Base-by-base conservation (phyloP, 2,113 vertebrate species). In the Neodontobutis hainanensis region DNA sequence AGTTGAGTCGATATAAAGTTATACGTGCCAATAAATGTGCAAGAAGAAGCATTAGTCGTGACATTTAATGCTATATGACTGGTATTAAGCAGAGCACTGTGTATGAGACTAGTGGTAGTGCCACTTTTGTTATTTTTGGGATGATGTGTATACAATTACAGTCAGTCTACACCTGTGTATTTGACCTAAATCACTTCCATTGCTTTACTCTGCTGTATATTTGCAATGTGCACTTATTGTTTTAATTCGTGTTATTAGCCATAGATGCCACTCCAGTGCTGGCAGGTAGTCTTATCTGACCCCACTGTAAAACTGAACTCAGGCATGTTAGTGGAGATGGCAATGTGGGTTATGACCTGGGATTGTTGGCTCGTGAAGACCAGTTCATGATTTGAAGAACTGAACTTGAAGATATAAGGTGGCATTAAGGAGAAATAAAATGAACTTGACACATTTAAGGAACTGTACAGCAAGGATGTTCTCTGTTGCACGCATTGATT, bases 251-350 rank as follows among this genome's bases (percentile, higher is more conserved):
- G 11, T 48, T 7, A 2, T 53, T 62, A 27, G 53, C 42, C 48
- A 3, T 12, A 12, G 46, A 58, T 75, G 65, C 66, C 59, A 63
- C 59, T 49, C 57, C 70, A 52, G 2, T 44, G 32, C 16, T 62
- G 51, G 35, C 55, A 40, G 38, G 44, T 44, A 73, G 70, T 74
- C 78, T 76, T 59, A 77, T 58, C 32, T 86, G 80, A 86, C 81
- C 80, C 70, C 63, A 68, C 27, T 42, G 45, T 49, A 14, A 43
- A 38, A 36, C 11, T 16, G 47, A 69, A 55, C 66, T 62, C 4
- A 14, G 70, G 62, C 15, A 55, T 49, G 61, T 11, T 38, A 32
- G 35, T 73, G 14, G 38, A 63, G 51, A 70, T 74, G 44, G 43
- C 36, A 8, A n/a, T 16, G 15, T 32, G 7, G 36, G 47, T 48